These are phyloP conservation scores for Tamandua tetradactyla DNA, from an alignment of 2,797 vertebrate species.

Conservation along the genomic window DNA sequence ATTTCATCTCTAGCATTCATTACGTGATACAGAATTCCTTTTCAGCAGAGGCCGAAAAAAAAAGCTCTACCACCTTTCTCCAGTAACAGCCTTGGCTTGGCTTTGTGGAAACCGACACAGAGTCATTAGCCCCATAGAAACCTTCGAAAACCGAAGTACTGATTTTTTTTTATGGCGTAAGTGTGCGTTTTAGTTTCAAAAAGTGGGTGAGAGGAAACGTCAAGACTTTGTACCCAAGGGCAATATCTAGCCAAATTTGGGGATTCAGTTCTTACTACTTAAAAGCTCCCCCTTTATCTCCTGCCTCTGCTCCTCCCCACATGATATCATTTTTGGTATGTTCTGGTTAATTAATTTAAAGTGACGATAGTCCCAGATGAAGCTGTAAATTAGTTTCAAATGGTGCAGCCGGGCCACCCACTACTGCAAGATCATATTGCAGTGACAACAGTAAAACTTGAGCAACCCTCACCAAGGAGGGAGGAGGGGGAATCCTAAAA, in stretches of 20 bases:
- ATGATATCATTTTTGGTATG: conserved; percentile 70
- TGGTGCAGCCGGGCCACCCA: conserved; percentile 85
- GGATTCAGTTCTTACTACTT: conserved; percentile 52
- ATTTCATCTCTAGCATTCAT: not conserved
- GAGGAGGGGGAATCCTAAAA: conserved; percentile 72
- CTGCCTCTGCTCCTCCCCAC: not conserved
- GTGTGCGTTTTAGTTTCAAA: conserved; percentile 35
- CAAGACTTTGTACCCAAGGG: not conserved
- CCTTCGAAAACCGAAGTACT: not conserved
- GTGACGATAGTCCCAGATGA: conserved; percentile 83
- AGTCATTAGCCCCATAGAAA: conserved; percentile 64
- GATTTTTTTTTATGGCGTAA: conserved; percentile 16
- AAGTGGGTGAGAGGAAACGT: not conserved
- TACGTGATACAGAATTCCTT: not conserved
- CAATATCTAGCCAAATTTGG: not conserved
- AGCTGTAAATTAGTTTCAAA: conserved; percentile 86
- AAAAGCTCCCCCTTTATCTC: not conserved
- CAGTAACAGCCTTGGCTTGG: not conserved
- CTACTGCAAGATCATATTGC: conserved; percentile 81
- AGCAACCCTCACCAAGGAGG: conserved; percentile 81
- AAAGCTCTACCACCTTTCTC: not conserved
- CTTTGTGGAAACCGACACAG: conserved; percentile 37
- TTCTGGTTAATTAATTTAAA: conserved; percentile 85
- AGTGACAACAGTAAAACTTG: conserved; percentile 82
- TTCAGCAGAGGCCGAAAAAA: rapidly evolving